Conservation (phyloP, 1,140 invertebrate genomes). For the Tenebrio molitor region DNA sequence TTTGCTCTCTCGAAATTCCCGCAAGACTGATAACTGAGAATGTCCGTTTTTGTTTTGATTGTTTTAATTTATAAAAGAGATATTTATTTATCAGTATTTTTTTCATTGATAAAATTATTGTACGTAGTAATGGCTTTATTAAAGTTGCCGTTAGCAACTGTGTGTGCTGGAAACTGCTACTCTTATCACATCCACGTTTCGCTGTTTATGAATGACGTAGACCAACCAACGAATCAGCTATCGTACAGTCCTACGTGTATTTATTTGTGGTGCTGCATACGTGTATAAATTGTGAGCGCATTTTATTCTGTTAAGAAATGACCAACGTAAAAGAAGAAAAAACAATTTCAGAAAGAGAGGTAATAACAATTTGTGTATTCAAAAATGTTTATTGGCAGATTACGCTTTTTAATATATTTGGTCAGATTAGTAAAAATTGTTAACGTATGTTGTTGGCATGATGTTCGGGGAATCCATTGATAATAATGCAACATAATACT, state of each 20-base stretch:
- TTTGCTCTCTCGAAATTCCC: too few species aligned
- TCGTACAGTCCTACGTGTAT: slow-evolving; percentile 23
- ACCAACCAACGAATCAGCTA: slow-evolving; percentile 5
- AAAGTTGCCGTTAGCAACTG: slow-evolving; percentile 15
- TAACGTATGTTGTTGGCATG: too few species aligned
- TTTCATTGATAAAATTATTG: too few species aligned
- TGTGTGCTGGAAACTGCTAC: slow-evolving; percentile 5
- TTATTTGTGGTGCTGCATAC: slow-evolving; percentile 23
- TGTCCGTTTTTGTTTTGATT: too few species aligned
- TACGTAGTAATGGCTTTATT: too few species aligned
- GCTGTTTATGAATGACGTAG: slow-evolving; percentile 36
- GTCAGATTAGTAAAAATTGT: too few species aligned
- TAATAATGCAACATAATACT: too few species aligned
- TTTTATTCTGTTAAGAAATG: neutral
- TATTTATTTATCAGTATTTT: neutral
- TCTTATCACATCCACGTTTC: slow-evolving; percentile 36
- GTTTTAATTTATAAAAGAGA: too few species aligned
- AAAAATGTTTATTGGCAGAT: too few species aligned
- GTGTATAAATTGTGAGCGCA: slow-evolving; percentile 18
- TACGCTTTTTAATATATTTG: too few species aligned
- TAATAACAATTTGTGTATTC: neutral
- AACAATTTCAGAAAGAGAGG: neutral
- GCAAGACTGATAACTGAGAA: too few species aligned
- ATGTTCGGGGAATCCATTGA: too few species aligned
- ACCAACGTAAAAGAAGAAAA: slow-evolving; percentile 14